Base-by-base conservation (phyloP, 2,888 invertebrate genomes). In the Cyclophora punctaria region DNA sequence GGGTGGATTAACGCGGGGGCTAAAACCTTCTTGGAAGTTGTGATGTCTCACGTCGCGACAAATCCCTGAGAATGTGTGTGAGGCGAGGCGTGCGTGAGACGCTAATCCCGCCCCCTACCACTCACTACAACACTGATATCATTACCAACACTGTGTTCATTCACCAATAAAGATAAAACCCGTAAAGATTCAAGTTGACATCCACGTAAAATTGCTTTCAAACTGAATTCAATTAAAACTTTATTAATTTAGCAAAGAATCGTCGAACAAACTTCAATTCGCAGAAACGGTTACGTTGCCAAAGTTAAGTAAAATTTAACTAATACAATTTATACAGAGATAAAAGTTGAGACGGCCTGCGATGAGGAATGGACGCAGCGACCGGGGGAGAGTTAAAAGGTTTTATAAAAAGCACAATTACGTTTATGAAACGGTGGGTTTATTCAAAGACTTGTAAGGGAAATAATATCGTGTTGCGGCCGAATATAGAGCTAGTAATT, bases 211-310 rank as follows among this genome's bases (percentile, higher is more conserved):
- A 78, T 80, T 78, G 71, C 78, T 79, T 75, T 71, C 66, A 69
- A 56, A 74, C 78, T 68, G 72, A 75, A 84, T 85, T 83, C 82
- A 83, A 86, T 86, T 87, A 84, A 87, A 87, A 81, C 82, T 87
- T 86, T 83, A 85, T 83, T 84, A 82, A 86, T 85, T 83, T 81
- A 72, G 73, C 75, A 77, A 79, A 80, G 82, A 80, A 80, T 78
- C 75, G 72, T 66, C 73, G 70, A 74, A 75, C 75, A 69, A 72
- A 76, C 73, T 80, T 73, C 69, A 72, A 78, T 77, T 76, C 73
- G 70, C 60, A 69, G 78, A 78, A 79, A 80, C 75, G 77, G 80
- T 79, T 80, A 76, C 78, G 74, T 69, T 73, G 71, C 69, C 69
- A 66, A 70, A 73, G 72, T 75, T 72, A 66, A 69, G 74, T 57